Evolutionary conservation across 2,888 invertebrate species (phyloP), one percentile per base, ranked within the genome.

Genomic region (Listrodromus nycthemerus): DNA sequence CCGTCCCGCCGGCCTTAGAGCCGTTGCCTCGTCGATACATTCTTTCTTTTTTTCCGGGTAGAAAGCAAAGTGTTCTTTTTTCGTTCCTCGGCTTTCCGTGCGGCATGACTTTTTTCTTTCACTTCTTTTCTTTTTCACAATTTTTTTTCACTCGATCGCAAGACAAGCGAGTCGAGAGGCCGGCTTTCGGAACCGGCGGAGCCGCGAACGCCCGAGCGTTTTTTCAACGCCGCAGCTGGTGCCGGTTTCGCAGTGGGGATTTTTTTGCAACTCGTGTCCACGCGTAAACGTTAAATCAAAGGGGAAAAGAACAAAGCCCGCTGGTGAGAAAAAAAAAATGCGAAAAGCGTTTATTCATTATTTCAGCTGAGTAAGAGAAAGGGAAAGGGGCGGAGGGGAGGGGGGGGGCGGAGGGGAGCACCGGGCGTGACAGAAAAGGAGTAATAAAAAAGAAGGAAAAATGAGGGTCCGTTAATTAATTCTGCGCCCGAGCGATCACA

Each of bases 401-500:
- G 30, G 33, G 45, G 65, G 50, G 21, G 30, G 33, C 41, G 30
- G 55, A 4, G 50, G 58, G 45, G 33, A n/a, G 10, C 76, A 10
- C 8, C 45, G 65, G 52, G 50, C 52, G 66, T 67, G 50, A 58
- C n/a, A n/a, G 48, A 45, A 63, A 55, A 48, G 33, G 71, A 73
- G 48, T 74, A 50, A 61, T 63, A 50, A 77, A 78, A 65, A 48
- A n/a, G 27, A 63, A 73, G 76, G 69, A 79, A 84, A 74, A n/a
- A 16, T 58, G 71, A 73, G 70, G 37, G 37, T 61, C 67, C 83
- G 85, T 85, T 86, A 83, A 86, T 86, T 83, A 86, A 86, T 86
- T 85, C 86, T 66, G 63, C 86, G 82, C 74, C 83, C 77, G 86
- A 86, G 82, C 83, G 80, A 73, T 85, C 85, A 85, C 74, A 74